Conservation (phyloP, 2,888 invertebrate genomes). For the Apotomis capreana region DNA sequence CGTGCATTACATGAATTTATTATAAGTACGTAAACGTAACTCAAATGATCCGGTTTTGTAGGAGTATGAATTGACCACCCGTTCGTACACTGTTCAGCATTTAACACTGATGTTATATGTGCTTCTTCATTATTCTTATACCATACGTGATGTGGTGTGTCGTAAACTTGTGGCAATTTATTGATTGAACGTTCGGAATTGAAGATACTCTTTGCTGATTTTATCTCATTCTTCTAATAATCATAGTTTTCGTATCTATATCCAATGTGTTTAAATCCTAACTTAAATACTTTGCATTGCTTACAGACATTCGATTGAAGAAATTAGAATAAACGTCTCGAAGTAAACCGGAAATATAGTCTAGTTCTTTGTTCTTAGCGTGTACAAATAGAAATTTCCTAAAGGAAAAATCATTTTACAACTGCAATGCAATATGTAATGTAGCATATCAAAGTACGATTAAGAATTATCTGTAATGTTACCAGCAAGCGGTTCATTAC, state of each 20-base stretch:
- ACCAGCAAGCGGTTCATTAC: too few species aligned
- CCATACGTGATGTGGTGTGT: background rate
- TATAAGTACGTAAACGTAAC: slow-evolving; percentile 27
- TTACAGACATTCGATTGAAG: too few species aligned
- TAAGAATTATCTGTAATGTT: too few species aligned
- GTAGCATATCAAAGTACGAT: too few species aligned
- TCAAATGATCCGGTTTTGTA: slow-evolving; percentile 24
- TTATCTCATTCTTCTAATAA: background rate
- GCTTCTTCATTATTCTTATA: slow-evolving; percentile 20
- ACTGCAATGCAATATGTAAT: too few species aligned
- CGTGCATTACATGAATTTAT: slow-evolving; percentile 47
- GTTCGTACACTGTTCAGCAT: slow-evolving; percentile 1
- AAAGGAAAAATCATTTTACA: too few species aligned
- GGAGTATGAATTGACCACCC: slow-evolving; percentile 6
- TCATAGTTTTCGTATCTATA: background rate
- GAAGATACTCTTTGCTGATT: background rate
- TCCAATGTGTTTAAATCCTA: too few species aligned
- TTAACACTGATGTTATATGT: slow-evolving; percentile 21
- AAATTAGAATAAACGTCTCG: too few species aligned
- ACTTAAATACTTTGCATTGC: too few species aligned
- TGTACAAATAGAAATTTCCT: too few species aligned
- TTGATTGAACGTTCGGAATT: background rate
- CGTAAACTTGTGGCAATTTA: slow-evolving; percentile 12
- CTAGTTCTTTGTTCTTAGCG: too few species aligned
- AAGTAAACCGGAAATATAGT: too few species aligned